Conservation (phyloP, 2,888 invertebrate species). For the Brenthis hecate region DNA sequence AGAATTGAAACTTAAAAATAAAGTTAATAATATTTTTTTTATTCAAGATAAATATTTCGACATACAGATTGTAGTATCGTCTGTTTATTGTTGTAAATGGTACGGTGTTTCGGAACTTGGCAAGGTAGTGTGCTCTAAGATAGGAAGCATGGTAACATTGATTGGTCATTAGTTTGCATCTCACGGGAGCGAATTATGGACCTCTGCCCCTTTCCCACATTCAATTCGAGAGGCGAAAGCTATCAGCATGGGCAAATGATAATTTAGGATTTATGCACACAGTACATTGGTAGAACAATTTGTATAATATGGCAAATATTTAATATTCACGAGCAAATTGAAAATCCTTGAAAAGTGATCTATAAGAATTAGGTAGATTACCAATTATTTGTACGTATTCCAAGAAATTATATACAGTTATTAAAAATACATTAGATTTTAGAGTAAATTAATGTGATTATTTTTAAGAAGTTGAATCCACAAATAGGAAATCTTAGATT, state of each 20-base stretch:
- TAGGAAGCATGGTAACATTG: constrained; percentile 31
- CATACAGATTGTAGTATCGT: neutral
- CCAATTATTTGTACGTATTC: too few relatives aligned
- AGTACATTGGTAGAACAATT: neutral
- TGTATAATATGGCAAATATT: neutral
- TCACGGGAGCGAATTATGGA: constrained; percentile 66
- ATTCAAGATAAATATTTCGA: neutral
- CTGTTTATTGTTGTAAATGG: neutral
- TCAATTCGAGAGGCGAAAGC: constrained; percentile 65
- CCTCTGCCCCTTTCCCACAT: constrained; percentile 70
- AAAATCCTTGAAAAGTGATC: too few relatives aligned
- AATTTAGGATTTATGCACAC: constrained; percentile 24
- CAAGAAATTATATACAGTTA: too few relatives aligned
- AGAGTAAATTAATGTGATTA: too few relatives aligned
- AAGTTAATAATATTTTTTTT: too few relatives aligned
- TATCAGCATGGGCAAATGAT: constrained; percentile 57
- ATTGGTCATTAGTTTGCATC: constrained; percentile 40
- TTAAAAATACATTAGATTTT: too few relatives aligned
- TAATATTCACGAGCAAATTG: neutral
- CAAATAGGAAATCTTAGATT: too few relatives aligned
- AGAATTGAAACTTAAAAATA: too few relatives aligned
- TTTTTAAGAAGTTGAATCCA: too few relatives aligned
- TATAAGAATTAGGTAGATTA: too few relatives aligned
- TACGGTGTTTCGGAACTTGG: neutral
- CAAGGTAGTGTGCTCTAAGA: neutral